phyloP scores from a whole-genome alignment of 2,797 vertebrate genomes.

The Manis javanica region DNA sequence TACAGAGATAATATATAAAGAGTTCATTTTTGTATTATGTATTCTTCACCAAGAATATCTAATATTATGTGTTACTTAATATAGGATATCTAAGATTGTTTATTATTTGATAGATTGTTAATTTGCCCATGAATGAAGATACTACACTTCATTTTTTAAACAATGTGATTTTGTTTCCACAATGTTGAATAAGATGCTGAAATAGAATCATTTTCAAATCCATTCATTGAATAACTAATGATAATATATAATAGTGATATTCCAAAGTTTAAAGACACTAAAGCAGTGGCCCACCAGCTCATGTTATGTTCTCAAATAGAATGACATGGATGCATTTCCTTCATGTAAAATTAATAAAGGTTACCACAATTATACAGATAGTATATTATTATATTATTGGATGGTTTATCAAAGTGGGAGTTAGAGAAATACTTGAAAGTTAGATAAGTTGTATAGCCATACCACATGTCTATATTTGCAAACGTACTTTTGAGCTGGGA shows the following conservation, averaged over 20 bases:
- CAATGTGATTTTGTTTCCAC: background rate
- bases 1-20: background rate
- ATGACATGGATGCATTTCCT: background rate
- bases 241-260: background rate
- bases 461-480: background rate
- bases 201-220: conserved; percentile 9
- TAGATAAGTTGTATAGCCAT: background rate
- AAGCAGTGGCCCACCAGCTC: background rate
- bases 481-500: background rate
- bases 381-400: background rate
- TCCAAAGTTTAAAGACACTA: background rate
- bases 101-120: background rate
- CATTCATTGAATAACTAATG: background rate
- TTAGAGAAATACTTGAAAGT: background rate
- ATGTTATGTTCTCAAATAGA: background rate
- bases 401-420: background rate
- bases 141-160: background rate
- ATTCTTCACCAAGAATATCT: background rate
- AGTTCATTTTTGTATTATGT: background rate
- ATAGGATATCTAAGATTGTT: background rate
- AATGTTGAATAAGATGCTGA: background rate
- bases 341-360: background rate
- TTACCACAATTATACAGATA: background rate
- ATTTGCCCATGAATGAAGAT: background rate
- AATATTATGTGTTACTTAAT: conserved; percentile 6